These are phyloP conservation scores for Cladorhizidae sp. DNA, from an alignment of 37 sponge, comb jelly and placozoan species.

Conservation along the genomic window DNA sequence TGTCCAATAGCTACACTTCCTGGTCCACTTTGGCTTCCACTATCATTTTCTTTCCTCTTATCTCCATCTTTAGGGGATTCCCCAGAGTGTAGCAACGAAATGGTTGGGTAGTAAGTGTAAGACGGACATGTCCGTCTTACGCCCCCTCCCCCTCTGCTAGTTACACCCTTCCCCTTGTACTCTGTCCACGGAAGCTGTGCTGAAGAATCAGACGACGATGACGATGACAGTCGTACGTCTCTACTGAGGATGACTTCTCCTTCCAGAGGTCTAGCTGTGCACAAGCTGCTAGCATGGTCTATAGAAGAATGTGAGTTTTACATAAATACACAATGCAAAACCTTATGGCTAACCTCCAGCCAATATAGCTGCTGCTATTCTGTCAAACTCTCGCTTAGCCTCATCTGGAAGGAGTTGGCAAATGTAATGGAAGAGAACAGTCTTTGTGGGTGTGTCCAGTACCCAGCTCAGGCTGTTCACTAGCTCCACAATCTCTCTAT, in stretches of 20 bases:
- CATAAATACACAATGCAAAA: neutral
- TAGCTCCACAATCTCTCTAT: conserved; percentile 58
- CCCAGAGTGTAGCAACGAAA: too few species aligned
- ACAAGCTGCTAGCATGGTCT: neutral
- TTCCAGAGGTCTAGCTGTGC: neutral
- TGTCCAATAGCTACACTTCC: neutral
- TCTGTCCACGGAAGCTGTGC: too few species aligned
- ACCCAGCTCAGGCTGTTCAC: conserved; percentile 44
- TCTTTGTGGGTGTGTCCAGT: conserved; percentile 52
- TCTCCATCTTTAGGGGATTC: neutral
- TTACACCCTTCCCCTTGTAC: too few species aligned
- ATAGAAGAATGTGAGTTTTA: neutral
- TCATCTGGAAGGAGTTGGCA: conserved; percentile 82
- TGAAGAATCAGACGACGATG: conserved; percentile 10
- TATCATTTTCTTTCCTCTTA: neutral
- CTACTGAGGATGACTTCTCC: neutral
- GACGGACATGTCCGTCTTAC: too few species aligned
- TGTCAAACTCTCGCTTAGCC: conserved; percentile 74
- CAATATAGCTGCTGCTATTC: conserved; percentile 50
- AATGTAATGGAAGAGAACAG: conserved; percentile 70
- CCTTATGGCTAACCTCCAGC: conserved; percentile 4
- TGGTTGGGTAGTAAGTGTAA: too few species aligned
- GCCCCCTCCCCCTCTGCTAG: neutral
- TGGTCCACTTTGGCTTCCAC: neutral
- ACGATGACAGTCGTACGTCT: neutral